A percentile compares a stretch with the other conserved stretches of the same genome.
Evolutionary conservation across 2,113 vertebrate species (phyloP).

Genomic region (Oryzias javanicus): DNA sequence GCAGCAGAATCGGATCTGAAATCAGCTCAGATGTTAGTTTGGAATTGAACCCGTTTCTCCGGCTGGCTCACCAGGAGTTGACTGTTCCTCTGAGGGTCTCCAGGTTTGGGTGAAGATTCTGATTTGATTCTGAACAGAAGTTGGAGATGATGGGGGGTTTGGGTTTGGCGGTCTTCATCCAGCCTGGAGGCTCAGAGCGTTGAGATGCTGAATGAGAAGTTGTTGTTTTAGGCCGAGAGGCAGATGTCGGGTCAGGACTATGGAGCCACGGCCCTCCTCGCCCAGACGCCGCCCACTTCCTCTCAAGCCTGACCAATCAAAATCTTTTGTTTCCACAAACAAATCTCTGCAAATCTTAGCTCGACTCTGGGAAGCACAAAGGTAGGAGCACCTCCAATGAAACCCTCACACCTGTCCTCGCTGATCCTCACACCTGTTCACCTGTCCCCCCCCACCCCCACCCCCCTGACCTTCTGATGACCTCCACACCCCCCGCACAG

Average conservation of each 20-base stretch:
- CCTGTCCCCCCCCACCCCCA: slow-evolving; percentile 1
- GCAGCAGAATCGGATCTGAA: no score
- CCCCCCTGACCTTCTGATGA: neutral
- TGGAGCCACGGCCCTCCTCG: slow-evolving; percentile 62
- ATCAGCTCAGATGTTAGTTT: no score
- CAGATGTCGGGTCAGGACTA: slow-evolving; percentile 53
- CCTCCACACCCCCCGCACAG: neutral
- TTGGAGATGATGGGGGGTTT: no score
- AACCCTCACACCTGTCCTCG: slow-evolving; percentile 35
- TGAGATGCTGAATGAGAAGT: slow-evolving; percentile 32
- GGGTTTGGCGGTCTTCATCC: no score
- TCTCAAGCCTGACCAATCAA: slow-evolving; percentile 58
- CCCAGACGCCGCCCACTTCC: slow-evolving; percentile 40
- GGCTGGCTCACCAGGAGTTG: no score
- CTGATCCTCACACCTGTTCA: slow-evolving; percentile 19
- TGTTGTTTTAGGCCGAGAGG: slow-evolving; percentile 71
- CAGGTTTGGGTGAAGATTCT: no score
- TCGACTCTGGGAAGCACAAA: slow-evolving; percentile 38
- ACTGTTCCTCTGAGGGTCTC: no score
- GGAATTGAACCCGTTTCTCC: no score
- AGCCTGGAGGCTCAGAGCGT: slow-evolving; percentile 26
- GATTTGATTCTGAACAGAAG: no score
- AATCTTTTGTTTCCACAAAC: slow-evolving; percentile 26
- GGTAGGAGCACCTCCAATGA: slow-evolving; percentile 62
- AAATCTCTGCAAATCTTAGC: slow-evolving; percentile 56